These are phyloP conservation scores for Andricus quercusramuli DNA, from an alignment of 2,888 invertebrate species.

Conservation along the genomic window DNA sequence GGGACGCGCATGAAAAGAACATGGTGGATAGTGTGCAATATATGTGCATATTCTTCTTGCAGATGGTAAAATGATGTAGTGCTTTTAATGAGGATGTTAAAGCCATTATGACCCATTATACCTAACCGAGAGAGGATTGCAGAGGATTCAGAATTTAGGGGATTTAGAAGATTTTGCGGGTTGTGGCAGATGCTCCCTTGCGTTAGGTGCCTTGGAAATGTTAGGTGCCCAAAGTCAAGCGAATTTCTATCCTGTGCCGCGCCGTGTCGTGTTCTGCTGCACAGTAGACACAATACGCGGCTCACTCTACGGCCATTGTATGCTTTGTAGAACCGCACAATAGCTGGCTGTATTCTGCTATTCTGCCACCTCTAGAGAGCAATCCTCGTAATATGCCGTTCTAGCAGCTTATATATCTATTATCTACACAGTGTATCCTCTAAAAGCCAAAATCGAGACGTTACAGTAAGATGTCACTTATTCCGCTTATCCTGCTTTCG, in stretches of 20 bases:
- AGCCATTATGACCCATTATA: slow-evolving; percentile 67
- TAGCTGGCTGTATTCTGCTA: slow-evolving; percentile 73
- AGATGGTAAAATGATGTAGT: slow-evolving; percentile 33
- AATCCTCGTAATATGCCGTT: slow-evolving; percentile 46
- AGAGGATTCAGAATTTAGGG: slow-evolving; percentile 59
- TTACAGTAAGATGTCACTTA: neutral
- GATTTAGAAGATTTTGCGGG: slow-evolving; percentile 68
- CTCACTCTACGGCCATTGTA: slow-evolving; percentile 70
- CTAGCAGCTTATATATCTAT: slow-evolving; percentile 9
- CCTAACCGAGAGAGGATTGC: slow-evolving; percentile 60
- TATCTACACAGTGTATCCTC: neutral
- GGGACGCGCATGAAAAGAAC: no score
- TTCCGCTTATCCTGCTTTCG: neutral
- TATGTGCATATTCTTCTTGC: neutral
- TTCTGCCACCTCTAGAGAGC: slow-evolving; percentile 66
- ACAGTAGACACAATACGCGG: slow-evolving; percentile 71
- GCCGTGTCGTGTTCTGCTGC: neutral
- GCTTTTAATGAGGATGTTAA: slow-evolving; percentile 64
- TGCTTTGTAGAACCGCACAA: slow-evolving; percentile 65
- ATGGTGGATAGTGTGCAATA: no score
- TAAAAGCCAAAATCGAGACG: neutral
- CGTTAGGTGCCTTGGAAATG: slow-evolving; percentile 5
- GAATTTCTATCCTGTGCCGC: slow-evolving; percentile 66
- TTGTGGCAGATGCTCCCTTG: slow-evolving; percentile 72
- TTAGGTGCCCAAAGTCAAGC: slow-evolving; percentile 52